Evolutionary conservation across 2,888 invertebrate species (phyloP), one percentile per base, ranked within the genome.

Genomic region (Ecdyonurus torrentis): DNA sequence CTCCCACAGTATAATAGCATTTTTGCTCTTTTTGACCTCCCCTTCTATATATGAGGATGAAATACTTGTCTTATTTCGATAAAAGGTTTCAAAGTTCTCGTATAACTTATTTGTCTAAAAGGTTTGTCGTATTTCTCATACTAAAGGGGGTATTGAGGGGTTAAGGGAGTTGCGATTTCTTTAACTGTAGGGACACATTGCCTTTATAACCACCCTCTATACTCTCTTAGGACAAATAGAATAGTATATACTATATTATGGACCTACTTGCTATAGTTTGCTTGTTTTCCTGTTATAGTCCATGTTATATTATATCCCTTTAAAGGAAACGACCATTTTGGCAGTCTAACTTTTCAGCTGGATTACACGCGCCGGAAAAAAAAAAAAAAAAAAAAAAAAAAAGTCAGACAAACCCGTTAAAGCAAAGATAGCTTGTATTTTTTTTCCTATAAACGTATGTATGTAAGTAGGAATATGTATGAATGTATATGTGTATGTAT

Each of bases 31-130:
- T 58, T 61, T 53, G 23, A 52, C 52, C 1, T 53, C 24, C 52
- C 50, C 37, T 20, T 24, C n/a, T 50, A 63, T 58, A 58, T 23
- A 62, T 59, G 52, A 58, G 64, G 61, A 66, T 65, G 64, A 67
- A 67, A 66, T 67, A 67, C 66, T 67, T 66, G 66, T 65, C 66
- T 66, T 66, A 66, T 66, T 66, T 66, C 66, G 66, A 66, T 66
- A 66, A 66, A 66, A 66, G 66, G 66, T 66, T 66, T 64, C 63
- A 64, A 66, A 66, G 62, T 66, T 64, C 64, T 64, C 65, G 61
- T 66, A 65, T 67, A 67, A 67, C 64, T 64, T 67, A 67, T 67
- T 67, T 67, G 66, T 67, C 66, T 67, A 66, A 67, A 67, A 67
- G 66, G 66, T 66, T 66, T 64, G 63, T 62, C 65, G 63, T 65